Conservation (phyloP, 2,113 vertebrate species). For the Grus americana region DNA sequence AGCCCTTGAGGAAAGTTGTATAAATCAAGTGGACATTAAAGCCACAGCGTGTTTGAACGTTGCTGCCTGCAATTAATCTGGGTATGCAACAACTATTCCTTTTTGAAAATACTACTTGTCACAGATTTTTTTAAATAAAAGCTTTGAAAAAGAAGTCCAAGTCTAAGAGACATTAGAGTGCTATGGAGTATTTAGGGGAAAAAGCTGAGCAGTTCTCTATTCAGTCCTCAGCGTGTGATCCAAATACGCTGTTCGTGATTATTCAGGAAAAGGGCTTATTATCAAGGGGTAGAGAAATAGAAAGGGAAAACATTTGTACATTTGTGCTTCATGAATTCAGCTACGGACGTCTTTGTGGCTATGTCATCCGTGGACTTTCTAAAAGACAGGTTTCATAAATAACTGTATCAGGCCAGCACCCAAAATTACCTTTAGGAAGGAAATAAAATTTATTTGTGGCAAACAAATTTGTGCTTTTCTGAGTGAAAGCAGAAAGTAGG, state of each 20-base stretch:
- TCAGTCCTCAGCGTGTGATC: not conserved
- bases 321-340: not conserved
- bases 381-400: not conserved
- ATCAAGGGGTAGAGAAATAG: not conserved
- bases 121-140: not conserved
- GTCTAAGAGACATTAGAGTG: not conserved
- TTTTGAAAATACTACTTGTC: not conserved
- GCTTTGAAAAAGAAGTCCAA: not conserved
- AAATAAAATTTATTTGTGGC: not conserved
- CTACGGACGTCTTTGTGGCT: not conserved
- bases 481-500: not conserved
- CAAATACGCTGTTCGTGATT: not conserved
- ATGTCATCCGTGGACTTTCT: not conserved
- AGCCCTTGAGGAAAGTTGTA: not conserved
- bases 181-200: not conserved
- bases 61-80: not conserved
- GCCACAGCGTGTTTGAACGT: not conserved
- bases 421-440: not conserved
- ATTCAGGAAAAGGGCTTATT: not conserved
- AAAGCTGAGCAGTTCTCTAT: not conserved
- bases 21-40: not conserved
- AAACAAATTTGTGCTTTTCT: not conserved
- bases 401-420: not conserved
- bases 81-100: not conserved
- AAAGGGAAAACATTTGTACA: not conserved